Conservation (phyloP, 2,797 vertebrate species). For the Phataginus tricuspis region DNA sequence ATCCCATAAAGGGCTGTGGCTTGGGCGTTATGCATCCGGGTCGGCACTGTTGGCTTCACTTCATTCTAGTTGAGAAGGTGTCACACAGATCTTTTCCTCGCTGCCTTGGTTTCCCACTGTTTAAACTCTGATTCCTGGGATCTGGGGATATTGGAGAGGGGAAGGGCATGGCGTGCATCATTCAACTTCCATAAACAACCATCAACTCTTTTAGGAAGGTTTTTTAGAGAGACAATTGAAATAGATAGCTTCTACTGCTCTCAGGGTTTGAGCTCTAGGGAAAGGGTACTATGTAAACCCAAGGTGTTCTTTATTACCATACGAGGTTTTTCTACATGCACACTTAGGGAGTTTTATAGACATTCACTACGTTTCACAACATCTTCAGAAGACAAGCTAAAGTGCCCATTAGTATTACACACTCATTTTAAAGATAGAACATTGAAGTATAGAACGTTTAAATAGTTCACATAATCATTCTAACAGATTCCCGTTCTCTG, state of each 20-base stretch:
- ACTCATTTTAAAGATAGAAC: constrained; percentile 2
- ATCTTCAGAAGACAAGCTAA: neutral
- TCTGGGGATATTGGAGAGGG: neutral
- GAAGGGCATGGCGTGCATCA: neutral
- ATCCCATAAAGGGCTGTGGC: constrained; percentile 59
- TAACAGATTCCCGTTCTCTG: neutral
- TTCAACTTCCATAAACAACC: neutral
- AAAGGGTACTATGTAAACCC: neutral
- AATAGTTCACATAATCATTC: neutral
- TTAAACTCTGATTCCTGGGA: neutral
- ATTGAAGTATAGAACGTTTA: neutral
- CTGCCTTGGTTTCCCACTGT: constrained; percentile 6
- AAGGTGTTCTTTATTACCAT: neutral
- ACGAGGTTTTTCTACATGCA: neutral
- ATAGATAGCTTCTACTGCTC: neutral
- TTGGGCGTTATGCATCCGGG: constrained; percentile 51
- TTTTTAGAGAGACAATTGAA: neutral
- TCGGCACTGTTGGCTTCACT: neutral
- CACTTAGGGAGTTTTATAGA: neutral
- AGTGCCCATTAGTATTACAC: neutral
- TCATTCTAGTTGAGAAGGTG: neutral
- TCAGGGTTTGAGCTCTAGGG: neutral
- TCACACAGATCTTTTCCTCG: neutral
- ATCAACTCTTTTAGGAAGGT: constrained; percentile 31
- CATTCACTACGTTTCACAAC: neutral